These are phyloP conservation scores for Aleiodes testaceus DNA, from an alignment of 2,888 invertebrate genomes.

Conservation along the genomic window DNA sequence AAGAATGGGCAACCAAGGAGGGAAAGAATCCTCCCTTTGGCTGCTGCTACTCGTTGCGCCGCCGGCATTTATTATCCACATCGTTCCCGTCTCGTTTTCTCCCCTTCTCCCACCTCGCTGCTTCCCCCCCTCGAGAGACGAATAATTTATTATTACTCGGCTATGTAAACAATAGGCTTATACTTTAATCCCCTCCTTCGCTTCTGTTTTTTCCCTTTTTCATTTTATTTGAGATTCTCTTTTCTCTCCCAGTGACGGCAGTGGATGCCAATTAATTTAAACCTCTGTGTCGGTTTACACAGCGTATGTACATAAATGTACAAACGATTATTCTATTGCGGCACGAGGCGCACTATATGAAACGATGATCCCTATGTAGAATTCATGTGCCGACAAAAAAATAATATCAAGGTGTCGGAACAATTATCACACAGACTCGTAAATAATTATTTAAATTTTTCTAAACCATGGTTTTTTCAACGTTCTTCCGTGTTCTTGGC, in stretches of 20 bases:
- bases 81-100: constrained; percentile 23
- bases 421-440: no score
- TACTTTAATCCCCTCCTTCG: constrained; percentile 41
- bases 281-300: background rate
- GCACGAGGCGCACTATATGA: background rate
- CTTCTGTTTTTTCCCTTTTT: background rate
- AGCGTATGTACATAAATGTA: constrained; percentile 1
- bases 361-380: background rate
- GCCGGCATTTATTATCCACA: constrained; percentile 49
- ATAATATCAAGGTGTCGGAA: no score
- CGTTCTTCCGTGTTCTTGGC: no score
- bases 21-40: background rate
- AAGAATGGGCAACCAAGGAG: constrained; percentile 5
- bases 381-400: background rate
- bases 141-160: constrained; percentile 50
- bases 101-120: constrained; percentile 30
- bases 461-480: no score
- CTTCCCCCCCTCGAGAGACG: constrained; percentile 18
- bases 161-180: constrained; percentile 52
- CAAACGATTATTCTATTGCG: constrained; percentile 20
- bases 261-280: constrained; percentile 21
- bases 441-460: no score
- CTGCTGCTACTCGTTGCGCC: constrained; percentile 24
- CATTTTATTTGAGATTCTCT: background rate
- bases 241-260: background rate